These are phyloP conservation scores for Spilogale gracilis DNA, from an alignment of 2,113 vertebrate species.

Conservation along the genomic window DNA sequence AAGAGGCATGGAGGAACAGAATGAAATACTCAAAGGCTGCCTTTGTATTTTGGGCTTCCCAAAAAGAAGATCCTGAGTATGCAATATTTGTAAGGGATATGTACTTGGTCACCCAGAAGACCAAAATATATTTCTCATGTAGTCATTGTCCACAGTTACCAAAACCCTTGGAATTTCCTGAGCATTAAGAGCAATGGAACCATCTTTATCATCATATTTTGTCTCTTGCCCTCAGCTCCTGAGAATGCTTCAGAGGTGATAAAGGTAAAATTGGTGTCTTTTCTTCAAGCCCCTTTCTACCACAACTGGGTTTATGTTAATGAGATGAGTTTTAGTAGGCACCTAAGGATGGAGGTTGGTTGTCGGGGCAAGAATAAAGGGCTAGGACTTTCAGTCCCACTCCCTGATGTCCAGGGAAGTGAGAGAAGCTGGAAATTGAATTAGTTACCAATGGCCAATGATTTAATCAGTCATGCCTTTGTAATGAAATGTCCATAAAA, in stretches of 20 bases:
- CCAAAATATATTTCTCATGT: background rate
- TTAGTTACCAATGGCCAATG: background rate
- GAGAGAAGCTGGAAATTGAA: background rate
- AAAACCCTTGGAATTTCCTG: slow-evolving; percentile 4
- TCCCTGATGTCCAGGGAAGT: background rate
- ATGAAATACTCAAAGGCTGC: background rate
- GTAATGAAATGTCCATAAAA: background rate
- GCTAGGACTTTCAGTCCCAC: background rate
- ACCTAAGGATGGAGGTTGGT: background rate
- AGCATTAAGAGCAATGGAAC: background rate
- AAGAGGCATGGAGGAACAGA: background rate
- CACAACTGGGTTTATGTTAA: background rate
- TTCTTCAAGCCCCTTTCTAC: background rate
- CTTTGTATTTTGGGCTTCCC: background rate
- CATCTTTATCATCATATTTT: background rate
- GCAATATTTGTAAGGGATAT: background rate
- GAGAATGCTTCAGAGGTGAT: background rate
- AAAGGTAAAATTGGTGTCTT: background rate
- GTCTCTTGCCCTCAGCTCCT: background rate
- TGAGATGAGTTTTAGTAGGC: background rate
- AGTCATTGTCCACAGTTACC: background rate
- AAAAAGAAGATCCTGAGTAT: background rate
- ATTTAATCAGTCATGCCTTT: background rate
- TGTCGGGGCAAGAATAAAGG: background rate
- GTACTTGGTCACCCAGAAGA: background rate